phyloP scores from a whole-genome alignment of 2,888 invertebrate species.

The Pachycephus smyrnensis region DNA sequence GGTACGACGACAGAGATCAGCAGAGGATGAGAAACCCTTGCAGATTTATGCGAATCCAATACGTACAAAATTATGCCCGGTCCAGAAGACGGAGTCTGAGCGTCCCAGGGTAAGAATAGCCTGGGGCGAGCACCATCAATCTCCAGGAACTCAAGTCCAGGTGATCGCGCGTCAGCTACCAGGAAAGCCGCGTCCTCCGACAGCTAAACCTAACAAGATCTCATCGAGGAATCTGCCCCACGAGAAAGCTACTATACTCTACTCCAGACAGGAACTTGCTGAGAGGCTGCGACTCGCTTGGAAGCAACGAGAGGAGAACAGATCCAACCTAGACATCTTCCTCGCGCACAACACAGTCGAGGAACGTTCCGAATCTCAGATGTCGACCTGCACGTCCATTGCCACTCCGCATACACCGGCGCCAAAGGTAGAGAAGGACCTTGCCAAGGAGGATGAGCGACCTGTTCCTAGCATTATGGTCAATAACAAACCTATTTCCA shows the following conservation, averaged over 20 bases:
- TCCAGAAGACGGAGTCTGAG: constrained; percentile 29
- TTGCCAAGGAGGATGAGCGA: background rate
- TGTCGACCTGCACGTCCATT: constrained; percentile 41
- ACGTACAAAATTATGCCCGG: constrained; percentile 14
- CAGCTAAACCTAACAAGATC: constrained; percentile 17
- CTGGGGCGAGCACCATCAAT: constrained; percentile 48
- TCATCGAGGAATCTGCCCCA: constrained; percentile 17
- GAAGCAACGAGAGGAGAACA: constrained; percentile 68
- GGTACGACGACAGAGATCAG: constrained; percentile 58
- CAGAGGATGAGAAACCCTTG: constrained; percentile 53
- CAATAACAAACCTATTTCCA: constrained; percentile 1
- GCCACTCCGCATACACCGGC: constrained; percentile 30
- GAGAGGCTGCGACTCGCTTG: constrained; percentile 68
- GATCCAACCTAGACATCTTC: constrained; percentile 74
- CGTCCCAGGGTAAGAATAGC: constrained; percentile 56
- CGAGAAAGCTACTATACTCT: constrained; percentile 57
- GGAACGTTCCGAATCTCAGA: constrained; percentile 53
- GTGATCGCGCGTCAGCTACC: constrained; percentile 60
- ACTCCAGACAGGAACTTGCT: constrained; percentile 68
- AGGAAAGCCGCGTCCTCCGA: constrained; percentile 42
- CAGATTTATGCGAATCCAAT: constrained; percentile 41
- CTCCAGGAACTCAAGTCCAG: constrained; percentile 41
- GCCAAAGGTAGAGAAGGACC: background rate
- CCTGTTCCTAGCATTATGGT: constrained; percentile 3
- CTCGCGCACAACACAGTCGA: constrained; percentile 70